A percentile compares a stretch with the other conserved stretches of the same genome.
Evolutionary conservation across 2,797 vertebrate genomes (phyloP).

Genomic region (Lithobates sylvaticus): DNA sequence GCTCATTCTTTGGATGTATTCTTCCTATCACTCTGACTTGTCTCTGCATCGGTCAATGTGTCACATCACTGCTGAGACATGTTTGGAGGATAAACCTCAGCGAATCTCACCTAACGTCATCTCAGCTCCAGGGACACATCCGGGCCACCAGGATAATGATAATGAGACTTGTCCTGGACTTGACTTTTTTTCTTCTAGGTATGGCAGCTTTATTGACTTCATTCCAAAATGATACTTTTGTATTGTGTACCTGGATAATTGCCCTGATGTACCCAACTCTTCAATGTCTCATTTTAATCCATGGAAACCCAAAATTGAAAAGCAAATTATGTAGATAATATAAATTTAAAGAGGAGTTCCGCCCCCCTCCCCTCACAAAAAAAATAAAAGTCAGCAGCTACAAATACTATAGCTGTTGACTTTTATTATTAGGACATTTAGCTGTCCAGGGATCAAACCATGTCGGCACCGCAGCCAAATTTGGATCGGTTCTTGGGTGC

Average conservation of each 20-base stretch:
- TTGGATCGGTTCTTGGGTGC: no score
- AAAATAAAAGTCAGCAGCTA: no score
- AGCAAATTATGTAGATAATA: not conserved
- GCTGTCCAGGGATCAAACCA: no score
- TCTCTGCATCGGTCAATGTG: conserved; percentile 5
- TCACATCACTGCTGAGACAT: not conserved
- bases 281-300: not conserved
- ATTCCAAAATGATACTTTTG: not conserved
- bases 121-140: not conserved
- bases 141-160: not conserved
- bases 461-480: no score
- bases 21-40: not conserved
- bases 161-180: not conserved
- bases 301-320: not conserved
- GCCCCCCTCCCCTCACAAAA: no score
- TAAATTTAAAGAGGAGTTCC: no score
- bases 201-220: not conserved
- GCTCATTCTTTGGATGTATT: not conserved
- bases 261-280: not conserved
- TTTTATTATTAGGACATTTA: no score
- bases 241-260: not conserved
- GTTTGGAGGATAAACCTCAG: not conserved
- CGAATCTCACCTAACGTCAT: not conserved
- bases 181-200: not conserved
- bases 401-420: no score